Evolutionary conservation across 23 tunicate genomes (phyloP).

Genomic region (Halocynthia roretzi): DNA sequence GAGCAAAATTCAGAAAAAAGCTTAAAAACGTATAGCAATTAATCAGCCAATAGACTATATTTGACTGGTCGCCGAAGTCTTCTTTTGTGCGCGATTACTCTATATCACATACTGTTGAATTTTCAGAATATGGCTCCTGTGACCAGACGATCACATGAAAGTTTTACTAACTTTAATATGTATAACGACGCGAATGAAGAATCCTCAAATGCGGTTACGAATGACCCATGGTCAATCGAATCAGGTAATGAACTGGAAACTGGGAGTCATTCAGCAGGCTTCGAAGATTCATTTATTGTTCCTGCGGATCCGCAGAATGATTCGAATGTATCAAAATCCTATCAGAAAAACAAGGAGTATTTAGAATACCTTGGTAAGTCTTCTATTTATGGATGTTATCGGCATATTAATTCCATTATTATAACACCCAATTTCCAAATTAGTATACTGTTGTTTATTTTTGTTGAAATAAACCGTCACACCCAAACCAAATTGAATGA

Average conservation of each 20-base stretch:
- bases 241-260: neutral
- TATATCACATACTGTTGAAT: too few relatives aligned
- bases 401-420: too few relatives aligned
- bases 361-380: neutral
- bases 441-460: too few relatives aligned
- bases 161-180: neutral
- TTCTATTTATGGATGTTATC: too few relatives aligned
- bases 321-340: neutral
- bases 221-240: neutral
- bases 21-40: too few relatives aligned
- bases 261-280: neutral
- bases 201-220: neutral
- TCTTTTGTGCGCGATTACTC: too few relatives aligned
- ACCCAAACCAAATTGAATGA: too few relatives aligned
- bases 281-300: slow-evolving; percentile 13
- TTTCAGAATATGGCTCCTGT: slow-evolving; percentile 15
- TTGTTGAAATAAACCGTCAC: too few relatives aligned
- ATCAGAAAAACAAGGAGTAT: slow-evolving; percentile 18
- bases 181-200: neutral
- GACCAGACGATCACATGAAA: neutral
- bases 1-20: too few relatives aligned
- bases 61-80: too few relatives aligned
- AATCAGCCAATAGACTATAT: too few relatives aligned
- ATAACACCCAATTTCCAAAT: too few relatives aligned
- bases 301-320: neutral